These are phyloP conservation scores for Piscicola geometra DNA, from an alignment of 2,888 invertebrate genomes.

Conservation along the genomic window DNA sequence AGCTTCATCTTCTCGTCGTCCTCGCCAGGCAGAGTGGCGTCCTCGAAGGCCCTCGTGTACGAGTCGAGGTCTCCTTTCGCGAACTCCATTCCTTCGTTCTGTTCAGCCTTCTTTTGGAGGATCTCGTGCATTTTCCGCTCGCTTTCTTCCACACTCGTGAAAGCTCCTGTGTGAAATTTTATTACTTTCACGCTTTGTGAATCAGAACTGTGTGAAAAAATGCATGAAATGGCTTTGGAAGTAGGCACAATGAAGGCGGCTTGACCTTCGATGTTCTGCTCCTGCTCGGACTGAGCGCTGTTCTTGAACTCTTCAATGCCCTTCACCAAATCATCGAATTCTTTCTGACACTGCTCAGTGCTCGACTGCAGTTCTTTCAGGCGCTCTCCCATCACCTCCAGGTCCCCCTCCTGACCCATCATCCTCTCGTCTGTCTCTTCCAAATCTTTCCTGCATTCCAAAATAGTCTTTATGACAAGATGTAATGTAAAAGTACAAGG, in stretches of 20 bases:
- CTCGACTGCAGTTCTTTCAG: constrained; percentile 69
- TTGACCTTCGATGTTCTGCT: constrained; percentile 11
- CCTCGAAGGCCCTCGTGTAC: not conserved
- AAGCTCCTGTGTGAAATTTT: constrained; percentile 12
- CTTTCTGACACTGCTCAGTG: constrained; percentile 82
- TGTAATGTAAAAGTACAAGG: too few species aligned
- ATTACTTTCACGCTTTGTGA: too few species aligned
- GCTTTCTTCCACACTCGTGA: not conserved
- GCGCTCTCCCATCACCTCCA: not conserved
- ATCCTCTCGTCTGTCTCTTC: not conserved
- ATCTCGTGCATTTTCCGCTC: not conserved
- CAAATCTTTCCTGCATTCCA: not conserved
- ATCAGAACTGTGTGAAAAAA: too few species aligned
- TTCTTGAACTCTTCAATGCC: constrained; percentile 72
- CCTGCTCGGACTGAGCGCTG: constrained; percentile 6
- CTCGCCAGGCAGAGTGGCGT: not conserved
- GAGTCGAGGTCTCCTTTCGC: not conserved
- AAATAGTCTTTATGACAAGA: too few species aligned
- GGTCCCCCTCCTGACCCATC: not conserved
- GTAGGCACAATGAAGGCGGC: too few species aligned
- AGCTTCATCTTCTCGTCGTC: not conserved
- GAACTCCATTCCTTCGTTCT: not conserved
- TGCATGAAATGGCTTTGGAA: too few species aligned
- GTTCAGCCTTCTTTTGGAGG: not conserved
- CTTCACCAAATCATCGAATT: constrained; percentile 85